Conservation (phyloP, 2,888 invertebrate species). For the Cerastis leucographa region DNA sequence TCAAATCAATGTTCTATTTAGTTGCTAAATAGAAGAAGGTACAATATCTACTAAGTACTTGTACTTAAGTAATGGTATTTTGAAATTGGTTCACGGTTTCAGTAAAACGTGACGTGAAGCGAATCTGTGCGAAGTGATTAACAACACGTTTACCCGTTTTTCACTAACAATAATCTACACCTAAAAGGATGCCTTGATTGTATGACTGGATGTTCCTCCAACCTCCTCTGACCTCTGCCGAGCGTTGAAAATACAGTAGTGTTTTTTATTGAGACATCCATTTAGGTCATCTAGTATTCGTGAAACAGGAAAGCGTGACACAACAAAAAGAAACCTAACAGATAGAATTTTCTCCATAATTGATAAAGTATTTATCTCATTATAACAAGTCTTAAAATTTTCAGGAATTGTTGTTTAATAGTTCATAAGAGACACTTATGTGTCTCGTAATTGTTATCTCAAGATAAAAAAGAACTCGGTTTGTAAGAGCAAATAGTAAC, state of each 20-base stretch:
- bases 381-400: not conserved
- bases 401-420: slow-evolving; percentile 5
- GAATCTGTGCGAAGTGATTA: slow-evolving; percentile 43
- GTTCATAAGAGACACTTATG: not conserved
- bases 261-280: not conserved
- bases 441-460: slow-evolving; percentile 39
- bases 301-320: not conserved
- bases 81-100: slow-evolving; percentile 41
- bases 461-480: slow-evolving; percentile 48
- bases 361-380: not conserved
- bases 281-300: not conserved
- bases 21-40: slow-evolving; percentile 10
- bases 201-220: not conserved
- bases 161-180: not conserved
- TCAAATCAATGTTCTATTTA: slow-evolving; percentile 53
- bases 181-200: not conserved
- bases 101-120: slow-evolving; percentile 29
- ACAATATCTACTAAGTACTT: not conserved
- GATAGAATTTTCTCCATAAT: not conserved
- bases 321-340: not conserved
- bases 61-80: slow-evolving; percentile 11
- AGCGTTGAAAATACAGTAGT: too few species aligned
- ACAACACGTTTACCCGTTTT: not conserved
- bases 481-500: slow-evolving; percentile 38
- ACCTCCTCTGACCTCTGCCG: too few species aligned